Percentiles rank a stretch among this genome's conserved stretches.
Evolutionary conservation across 2,113 vertebrate genomes (phyloP).

Genomic region (Psephotus haematonotus): DNA sequence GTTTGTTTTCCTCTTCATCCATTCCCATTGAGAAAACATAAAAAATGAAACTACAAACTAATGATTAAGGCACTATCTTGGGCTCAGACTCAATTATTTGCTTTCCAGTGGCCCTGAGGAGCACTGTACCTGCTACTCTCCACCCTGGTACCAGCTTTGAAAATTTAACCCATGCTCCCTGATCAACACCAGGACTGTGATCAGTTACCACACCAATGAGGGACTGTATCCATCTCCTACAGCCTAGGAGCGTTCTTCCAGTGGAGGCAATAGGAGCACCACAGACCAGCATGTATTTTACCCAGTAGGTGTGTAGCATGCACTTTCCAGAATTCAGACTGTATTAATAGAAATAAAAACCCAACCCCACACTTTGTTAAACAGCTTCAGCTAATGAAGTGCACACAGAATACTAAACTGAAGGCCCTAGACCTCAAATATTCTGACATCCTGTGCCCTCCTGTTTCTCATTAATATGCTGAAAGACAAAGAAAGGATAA

Average conservation of each 20-base stretch:
- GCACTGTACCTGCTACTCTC: not conserved
- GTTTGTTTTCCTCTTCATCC: not conserved
- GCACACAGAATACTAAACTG: not conserved
- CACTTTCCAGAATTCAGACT: not conserved
- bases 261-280: not conserved
- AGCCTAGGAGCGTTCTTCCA: not conserved
- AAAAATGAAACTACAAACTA: not conserved
- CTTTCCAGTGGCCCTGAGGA: not conserved
- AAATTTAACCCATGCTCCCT: accelerated
- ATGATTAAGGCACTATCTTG: not conserved
- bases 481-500: not conserved
- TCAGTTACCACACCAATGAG: not conserved
- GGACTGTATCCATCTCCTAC: accelerated
- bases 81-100: not conserved
- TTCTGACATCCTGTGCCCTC: not conserved
- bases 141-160: not conserved
- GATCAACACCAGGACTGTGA: accelerated
- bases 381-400: not conserved
- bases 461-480: slow-evolving; percentile 22
- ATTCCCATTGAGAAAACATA: not conserved
- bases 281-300: not conserved
- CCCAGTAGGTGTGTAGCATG: accelerated
- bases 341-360: not conserved
- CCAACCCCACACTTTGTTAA: not conserved
- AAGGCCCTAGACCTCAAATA: slow-evolving; percentile 27